Conservation (phyloP, 2,888 invertebrate species). For the Ophion ventricosus region DNA sequence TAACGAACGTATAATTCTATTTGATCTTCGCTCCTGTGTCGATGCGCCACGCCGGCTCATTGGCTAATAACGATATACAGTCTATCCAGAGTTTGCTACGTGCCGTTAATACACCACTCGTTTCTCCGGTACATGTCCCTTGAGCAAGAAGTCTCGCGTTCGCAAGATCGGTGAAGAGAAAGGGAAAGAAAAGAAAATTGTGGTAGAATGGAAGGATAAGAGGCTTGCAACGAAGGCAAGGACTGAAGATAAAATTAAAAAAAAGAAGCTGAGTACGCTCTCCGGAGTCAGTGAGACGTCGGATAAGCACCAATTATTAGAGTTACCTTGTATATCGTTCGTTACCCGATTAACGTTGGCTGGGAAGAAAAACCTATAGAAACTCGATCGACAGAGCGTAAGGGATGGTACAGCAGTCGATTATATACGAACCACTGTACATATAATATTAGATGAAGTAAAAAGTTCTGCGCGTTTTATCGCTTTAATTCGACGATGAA, state of each 20-base stretch:
- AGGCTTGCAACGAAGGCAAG: not conserved
- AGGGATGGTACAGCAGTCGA: conserved; percentile 31
- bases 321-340: conserved; percentile 79
- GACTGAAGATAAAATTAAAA: not conserved
- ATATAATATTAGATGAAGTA: no score
- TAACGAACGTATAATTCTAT: not conserved
- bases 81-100: conserved; percentile 11
- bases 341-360: conserved; percentile 77
- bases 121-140: conserved; percentile 8
- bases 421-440: conserved; percentile 38
- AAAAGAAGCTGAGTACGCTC: conserved; percentile 35
- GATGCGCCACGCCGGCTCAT: not conserved
- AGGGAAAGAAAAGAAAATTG: conserved; percentile 40
- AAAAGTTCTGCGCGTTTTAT: no score
- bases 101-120: conserved; percentile 13
- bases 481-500: no score
- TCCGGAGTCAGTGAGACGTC: conserved; percentile 58
- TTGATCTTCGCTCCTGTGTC: not conserved
- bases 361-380: conserved; percentile 79
- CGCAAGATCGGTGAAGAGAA: conserved; percentile 1
- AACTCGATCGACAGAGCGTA: conserved; percentile 69
- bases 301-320: conserved; percentile 80
- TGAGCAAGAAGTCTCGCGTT: conserved; percentile 10
- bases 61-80: conserved; percentile 18
- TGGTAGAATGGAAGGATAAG: conserved; percentile 33